phyloP scores from a whole-genome alignment of 2,797 vertebrate species.

The Hipposideros larvatus region DNA sequence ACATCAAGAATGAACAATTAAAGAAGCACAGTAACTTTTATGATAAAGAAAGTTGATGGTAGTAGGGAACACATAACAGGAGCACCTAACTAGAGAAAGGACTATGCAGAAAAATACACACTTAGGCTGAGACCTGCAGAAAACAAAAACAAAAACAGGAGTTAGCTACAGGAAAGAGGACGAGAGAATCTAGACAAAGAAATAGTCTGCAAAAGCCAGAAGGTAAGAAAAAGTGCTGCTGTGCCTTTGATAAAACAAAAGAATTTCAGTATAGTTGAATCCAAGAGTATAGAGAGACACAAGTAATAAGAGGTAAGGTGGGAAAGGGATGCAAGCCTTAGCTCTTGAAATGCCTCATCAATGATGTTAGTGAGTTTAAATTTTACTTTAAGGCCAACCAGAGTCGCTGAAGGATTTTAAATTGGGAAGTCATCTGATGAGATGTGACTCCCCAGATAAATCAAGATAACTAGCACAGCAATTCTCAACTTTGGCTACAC shows the following conservation, averaged over 20 bases:
- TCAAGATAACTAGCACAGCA: not conserved
- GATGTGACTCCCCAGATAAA: not conserved
- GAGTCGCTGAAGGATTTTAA: not conserved
- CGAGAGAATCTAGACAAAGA: not conserved
- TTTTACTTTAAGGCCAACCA: not conserved
- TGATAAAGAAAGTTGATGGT: not conserved
- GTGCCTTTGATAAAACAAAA: not conserved
- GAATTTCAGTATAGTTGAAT: not conserved
- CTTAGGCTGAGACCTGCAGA: not conserved
- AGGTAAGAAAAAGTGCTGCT: not conserved
- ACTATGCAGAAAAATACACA: slow-evolving; percentile 1
- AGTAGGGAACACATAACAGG: not conserved
- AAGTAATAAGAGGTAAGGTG: not conserved
- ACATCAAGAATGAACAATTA: not conserved
- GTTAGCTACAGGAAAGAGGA: not conserved
- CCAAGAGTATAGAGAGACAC: not conserved
- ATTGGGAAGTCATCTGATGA: not conserved
- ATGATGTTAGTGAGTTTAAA: not conserved
- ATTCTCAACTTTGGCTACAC: not conserved
- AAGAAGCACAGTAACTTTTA: not conserved
- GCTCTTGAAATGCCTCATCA: not conserved
- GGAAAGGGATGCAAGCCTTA: not conserved
- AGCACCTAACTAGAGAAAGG: not conserved
- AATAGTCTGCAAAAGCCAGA: not conserved
- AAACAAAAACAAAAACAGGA: not conserved